Evolutionary conservation across 2,797 vertebrate genomes (phyloP), one percentile per base, ranked within the genome.

Genomic region (Taenioides sp.): DNA sequence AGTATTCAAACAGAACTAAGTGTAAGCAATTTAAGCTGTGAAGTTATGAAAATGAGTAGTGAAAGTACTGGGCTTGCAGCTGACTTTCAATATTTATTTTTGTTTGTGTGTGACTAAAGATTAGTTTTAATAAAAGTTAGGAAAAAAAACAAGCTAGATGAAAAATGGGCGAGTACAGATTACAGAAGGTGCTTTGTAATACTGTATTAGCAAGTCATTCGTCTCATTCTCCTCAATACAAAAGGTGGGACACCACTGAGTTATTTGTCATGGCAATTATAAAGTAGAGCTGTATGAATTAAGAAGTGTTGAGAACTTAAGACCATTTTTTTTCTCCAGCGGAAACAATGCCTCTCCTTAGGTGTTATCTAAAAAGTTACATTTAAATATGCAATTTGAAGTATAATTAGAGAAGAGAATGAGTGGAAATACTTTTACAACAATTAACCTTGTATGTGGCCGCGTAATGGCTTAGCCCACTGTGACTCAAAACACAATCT

Each of bases 391-490:
- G 86, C 81, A 88, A 90, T 91, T 91, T 85, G 79, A 90, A 91
- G 87, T 89, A 89, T 91, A 89, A 92, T 93, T 92, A 92, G 82
- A 86, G 84, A 84, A 89, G 84, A 87, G 83, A 88, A 89, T 88
- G 88, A 90, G 88, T 90, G 86, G 82, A 92, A 92, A 90, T 91
- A 89, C 90, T 92, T 92, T 88, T 84, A 87, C 83, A 79, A 90
- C 90, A 93, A 95, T 94, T 94, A 94, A 93, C 92, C 92, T 94
- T 92, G 92, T 91, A 93, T 93, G 93, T 93, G 93, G 94, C 91
- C 92, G 80, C 86, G 83, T 94, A 95, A 95, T 94, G 89, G 89
- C 91, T 89, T 89, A 84, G 84, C 93, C 93, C 84, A 93, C 92
- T 93, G 94, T 91, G 93, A 93, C 90, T 92, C 84, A 89, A 92